Evolutionary conservation across 2,113 vertebrate genomes (phyloP).

Genomic region (Thymallus thymallus): DNA sequence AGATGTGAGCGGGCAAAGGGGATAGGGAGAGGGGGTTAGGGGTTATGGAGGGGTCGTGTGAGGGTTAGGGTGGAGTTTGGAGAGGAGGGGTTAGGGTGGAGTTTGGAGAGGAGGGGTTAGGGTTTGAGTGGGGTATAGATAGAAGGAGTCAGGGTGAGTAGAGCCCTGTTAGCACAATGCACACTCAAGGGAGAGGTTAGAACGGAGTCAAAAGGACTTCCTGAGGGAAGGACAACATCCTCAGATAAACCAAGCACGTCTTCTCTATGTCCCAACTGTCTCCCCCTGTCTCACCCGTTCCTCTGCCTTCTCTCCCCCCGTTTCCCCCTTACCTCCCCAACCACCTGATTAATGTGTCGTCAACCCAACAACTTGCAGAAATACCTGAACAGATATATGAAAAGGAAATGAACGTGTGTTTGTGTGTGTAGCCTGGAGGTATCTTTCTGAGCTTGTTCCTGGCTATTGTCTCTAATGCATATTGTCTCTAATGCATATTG

Average conservation of each 20-base stretch:
- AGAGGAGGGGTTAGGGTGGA: not conserved
- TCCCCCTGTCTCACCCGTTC: not conserved
- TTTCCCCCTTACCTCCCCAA: not conserved
- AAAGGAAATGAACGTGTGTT: not conserved
- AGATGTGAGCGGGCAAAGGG: not conserved
- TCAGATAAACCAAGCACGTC: no score
- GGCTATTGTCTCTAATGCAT: slow-evolving; percentile 30
- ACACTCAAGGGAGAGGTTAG: not conserved
- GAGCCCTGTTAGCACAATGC: no score
- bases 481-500: slow-evolving; percentile 12
- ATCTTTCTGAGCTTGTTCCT: not conserved
- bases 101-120: not conserved
- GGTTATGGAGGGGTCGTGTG: not conserved
- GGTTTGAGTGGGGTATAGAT: not conserved
- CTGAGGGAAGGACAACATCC: not conserved
- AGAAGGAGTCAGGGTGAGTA: not conserved
- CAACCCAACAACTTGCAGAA: not conserved
- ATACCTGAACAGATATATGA: no score
- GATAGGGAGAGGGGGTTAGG: not conserved
- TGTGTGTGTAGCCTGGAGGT: slow-evolving; percentile 12
- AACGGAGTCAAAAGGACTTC: not conserved
- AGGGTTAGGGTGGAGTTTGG: not conserved
- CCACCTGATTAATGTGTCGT: not conserved
- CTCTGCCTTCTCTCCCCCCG: not conserved
- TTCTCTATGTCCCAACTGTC: not conserved